These are phyloP conservation scores for Chrysopilus asiliformis DNA, from an alignment of 2,888 invertebrate genomes.

Conservation along the genomic window DNA sequence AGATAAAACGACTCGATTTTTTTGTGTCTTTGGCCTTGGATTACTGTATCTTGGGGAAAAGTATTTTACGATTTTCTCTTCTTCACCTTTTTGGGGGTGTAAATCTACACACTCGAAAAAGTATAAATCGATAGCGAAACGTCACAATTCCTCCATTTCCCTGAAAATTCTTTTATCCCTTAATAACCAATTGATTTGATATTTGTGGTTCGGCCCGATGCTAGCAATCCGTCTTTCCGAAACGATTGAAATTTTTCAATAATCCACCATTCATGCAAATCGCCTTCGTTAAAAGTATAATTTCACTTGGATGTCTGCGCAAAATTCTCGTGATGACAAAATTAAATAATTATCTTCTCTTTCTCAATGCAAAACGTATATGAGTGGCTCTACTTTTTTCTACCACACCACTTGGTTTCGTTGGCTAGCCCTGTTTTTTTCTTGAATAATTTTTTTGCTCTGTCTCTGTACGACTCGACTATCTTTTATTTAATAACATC, in stretches of 20 bases:
- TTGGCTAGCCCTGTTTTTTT: too few relatives aligned
- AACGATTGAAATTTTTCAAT: background rate
- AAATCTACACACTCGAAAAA: constrained; percentile 9
- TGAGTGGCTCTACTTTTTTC: too few relatives aligned
- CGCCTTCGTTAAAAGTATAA: too few relatives aligned
- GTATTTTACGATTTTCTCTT: background rate
- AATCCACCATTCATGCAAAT: too few relatives aligned
- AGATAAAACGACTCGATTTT: background rate
- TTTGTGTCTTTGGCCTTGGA: background rate
- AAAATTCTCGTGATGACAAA: too few relatives aligned
- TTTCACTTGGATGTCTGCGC: too few relatives aligned
- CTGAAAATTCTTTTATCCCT: background rate
- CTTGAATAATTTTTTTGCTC: too few relatives aligned
- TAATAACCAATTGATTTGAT: background rate
- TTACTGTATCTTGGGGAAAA: background rate
- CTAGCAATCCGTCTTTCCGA: background rate
- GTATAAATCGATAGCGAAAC: constrained; percentile 12
- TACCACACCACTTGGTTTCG: too few relatives aligned
- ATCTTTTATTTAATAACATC: too few relatives aligned
- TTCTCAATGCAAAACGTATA: too few relatives aligned
- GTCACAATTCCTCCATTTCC: constrained; percentile 13
- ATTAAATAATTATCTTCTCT: too few relatives aligned
- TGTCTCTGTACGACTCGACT: too few relatives aligned
- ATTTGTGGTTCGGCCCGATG: background rate
- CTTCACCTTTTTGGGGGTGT: constrained; percentile 7